A percentile compares a stretch with the other conserved stretches of the same genome.
Evolutionary conservation across 2,888 invertebrate genomes (phyloP).

Genomic region (Tinea semifulvella): DNA sequence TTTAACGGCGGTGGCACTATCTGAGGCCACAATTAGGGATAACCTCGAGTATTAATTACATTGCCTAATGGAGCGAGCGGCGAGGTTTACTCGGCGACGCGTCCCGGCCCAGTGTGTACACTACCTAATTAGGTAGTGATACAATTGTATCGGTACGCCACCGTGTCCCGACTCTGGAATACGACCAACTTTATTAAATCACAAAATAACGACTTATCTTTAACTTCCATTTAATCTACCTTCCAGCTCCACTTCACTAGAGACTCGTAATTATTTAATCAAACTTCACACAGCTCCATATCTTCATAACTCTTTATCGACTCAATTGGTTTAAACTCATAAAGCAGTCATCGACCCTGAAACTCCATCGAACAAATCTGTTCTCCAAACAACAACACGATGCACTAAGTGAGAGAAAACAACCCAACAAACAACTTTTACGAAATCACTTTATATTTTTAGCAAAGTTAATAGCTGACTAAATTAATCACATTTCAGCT

Average conservation of each 20-base stretch:
- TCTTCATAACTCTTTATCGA: too few relatives aligned
- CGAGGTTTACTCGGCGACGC: constrained; percentile 40
- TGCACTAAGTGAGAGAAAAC: not conserved
- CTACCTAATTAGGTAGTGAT: too few relatives aligned
- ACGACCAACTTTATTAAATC: not conserved
- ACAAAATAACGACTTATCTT: too few relatives aligned
- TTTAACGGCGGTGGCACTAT: constrained; percentile 41
- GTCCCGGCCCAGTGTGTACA: constrained; percentile 36
- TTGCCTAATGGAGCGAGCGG: constrained; percentile 52
- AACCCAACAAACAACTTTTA: not conserved
- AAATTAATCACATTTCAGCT: constrained; percentile 35
- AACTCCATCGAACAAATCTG: constrained; percentile 1
- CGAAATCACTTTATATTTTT: not conserved
- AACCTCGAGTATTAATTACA: constrained; percentile 61
- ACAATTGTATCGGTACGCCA: constrained; percentile 20
- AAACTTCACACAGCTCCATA: too few relatives aligned
- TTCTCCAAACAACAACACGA: not conserved
- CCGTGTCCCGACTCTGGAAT: constrained; percentile 5
- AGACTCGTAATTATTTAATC: too few relatives aligned
- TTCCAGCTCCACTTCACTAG: too few relatives aligned
- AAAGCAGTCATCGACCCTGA: constrained; percentile 1
- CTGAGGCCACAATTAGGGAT: constrained; percentile 53
- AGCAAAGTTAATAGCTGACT: not conserved
- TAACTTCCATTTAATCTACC: too few relatives aligned
- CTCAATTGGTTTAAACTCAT: not conserved